Base-by-base conservation (phyloP, 2,888 invertebrate genomes). In the Azorinus chamasolen region DNA sequence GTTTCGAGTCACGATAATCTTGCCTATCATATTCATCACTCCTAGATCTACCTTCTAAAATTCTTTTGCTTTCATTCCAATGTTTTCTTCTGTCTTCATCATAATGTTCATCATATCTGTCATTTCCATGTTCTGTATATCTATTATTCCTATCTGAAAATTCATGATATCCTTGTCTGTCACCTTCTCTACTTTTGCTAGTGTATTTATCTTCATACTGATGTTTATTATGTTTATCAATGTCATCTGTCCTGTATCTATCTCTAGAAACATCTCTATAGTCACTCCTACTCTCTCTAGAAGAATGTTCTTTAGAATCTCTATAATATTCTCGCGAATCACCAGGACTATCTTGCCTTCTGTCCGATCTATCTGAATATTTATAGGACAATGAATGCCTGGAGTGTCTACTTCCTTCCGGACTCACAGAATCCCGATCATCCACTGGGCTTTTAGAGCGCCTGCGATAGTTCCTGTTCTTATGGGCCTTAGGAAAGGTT, bases 261-360 rank as follows among this genome's bases (percentile, higher is more conserved):
- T 32, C 32, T 32, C 32, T 32, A 6, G 32, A 64, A 6, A 45
- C 64, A 37, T 58, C 39, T 43, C n/a, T 59, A 25, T 45, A 25
- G n/a, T 59, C 45, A 43, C 59, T 71, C 0, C 41, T 20, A 12
- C 39, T 51, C 37, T 45, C 58, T 16, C 57, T 57, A 16, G 8
- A 10, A 16, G 22, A 54, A 43, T 57, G 8, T 37, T 45, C 58
- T 10, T 32, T 32, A 4, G 10, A 4, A 10, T 32, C 32, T 32
- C 32, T 32, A 32, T 4, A 32, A 32, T 32, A 32, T 4, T 32
- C 32, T 10, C 10, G 32, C 5, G 32, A 32, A 32, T 32, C 4
- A 10, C 32, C 32, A 32, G 32, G 32, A 32, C 32, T 32, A 4
- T 32, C 10, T 32, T 4, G 10, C 10, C 32, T 32, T 32, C 32